These are phyloP conservation scores for Platygyra sinensis DNA, from an alignment of 64 coral and sea anemone genomes.

Conservation along the genomic window DNA sequence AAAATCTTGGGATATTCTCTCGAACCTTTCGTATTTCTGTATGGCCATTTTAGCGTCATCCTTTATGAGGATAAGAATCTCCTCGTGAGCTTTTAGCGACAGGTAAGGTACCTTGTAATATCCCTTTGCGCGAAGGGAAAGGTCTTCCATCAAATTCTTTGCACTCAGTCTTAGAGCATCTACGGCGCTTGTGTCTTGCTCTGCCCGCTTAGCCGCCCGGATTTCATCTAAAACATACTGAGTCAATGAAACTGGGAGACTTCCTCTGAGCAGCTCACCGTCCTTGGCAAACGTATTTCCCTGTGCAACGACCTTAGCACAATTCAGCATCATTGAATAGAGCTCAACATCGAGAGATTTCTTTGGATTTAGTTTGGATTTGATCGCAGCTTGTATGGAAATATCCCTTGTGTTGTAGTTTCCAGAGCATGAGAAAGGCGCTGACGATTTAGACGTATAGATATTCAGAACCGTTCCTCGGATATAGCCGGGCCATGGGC, in stretches of 20 bases:
- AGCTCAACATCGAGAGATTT: constrained; percentile 35
- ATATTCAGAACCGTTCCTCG: constrained; percentile 62
- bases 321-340: constrained; percentile 30
- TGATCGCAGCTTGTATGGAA: constrained; percentile 36
- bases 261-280: constrained; percentile 35
- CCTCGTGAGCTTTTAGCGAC: constrained; percentile 64
- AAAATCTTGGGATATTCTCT: constrained; percentile 44
- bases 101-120: constrained; percentile 46
- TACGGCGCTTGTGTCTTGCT: not conserved
- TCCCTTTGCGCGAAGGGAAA: constrained; percentile 39
- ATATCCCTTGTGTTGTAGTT: constrained; percentile 48
- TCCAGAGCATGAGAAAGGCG: constrained; percentile 60
- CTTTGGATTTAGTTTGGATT: constrained; percentile 43
- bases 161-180: constrained; percentile 31
- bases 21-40: constrained; percentile 58
- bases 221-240: constrained; percentile 53
- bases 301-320: constrained; percentile 60
- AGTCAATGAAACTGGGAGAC: constrained; percentile 37
- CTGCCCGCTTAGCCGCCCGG: constrained; percentile 1
- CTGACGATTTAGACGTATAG: constrained; percentile 32
- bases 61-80: constrained; percentile 60
- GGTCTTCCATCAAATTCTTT: constrained; percentile 26
- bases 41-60: constrained; percentile 74
- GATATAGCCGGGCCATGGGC: not conserved
- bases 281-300: constrained; percentile 28